Base-by-base conservation (phyloP, 1,140 invertebrate species). In the Danaus plexippus region DNA sequence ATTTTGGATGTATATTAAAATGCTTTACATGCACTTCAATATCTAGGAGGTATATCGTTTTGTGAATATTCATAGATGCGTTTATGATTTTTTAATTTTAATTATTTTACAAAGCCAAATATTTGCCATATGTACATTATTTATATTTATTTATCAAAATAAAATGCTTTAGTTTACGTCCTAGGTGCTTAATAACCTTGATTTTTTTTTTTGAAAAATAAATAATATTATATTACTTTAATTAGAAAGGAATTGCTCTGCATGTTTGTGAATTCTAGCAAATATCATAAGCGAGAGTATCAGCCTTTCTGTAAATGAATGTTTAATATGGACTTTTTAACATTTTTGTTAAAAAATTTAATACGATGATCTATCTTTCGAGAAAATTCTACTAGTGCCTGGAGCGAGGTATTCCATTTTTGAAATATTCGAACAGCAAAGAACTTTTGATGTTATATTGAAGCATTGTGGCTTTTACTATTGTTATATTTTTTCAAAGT, bases 401-500 rank as follows among this genome's bases (percentile, higher is more conserved):
- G 69, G 67, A 78, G 67, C 73, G 71, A 80, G 59, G 59, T 75
- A 75, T 80, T 80, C 67, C 72, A 71, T 68, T 75, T 78, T 75
- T 71, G 66, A 75, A 73, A 54, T 75, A 67, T 68, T 71, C 56
- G 56, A 66, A 76, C 76, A 69, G 66, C 69, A 57, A 74, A 70
- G 60, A 64, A 68, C 71, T 80, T 73, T 75, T 75, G 69, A 62
- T 79, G 71, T 81, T 75, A 69, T 79, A 81, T 72, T 49, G 47
- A 76, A 81, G 67, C 75, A 75, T 72, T 76, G 64, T 77, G 69
- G 82, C 80, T 85, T 87, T 80, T 80, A 83, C 78, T 84, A 79
- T 79, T 85, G 84, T 85, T 85, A 82, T 85, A 84, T 85, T 85
- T 85, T 80, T 87, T 80, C 75, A 82, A 75, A 79, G 56, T 73